Evolutionary conservation across 2,888 invertebrate species (phyloP), one percentile per base, ranked within the genome.

Genomic region (Stramonita haemastoma): DNA sequence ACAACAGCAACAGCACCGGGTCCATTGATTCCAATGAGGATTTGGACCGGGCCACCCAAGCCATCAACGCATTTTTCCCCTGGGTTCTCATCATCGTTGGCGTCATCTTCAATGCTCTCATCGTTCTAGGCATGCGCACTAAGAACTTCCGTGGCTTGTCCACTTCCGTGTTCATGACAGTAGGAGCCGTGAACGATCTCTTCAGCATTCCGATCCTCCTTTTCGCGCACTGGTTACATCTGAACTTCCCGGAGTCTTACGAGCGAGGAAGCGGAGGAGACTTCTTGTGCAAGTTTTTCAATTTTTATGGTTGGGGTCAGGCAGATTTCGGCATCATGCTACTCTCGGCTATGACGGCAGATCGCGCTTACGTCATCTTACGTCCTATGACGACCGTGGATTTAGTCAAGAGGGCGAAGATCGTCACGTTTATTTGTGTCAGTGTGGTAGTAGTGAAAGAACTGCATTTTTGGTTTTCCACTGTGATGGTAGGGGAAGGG

Each of bases 281-380:
- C 85, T 73, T 91, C n/a, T 92, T 94, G 92, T 94, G 94, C 89
- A 93, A 93, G 88, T 93, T 94, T 87, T 92, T 94, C 73, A 93
- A 93, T 83, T 94, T 94, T 87, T 94, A 93, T 89, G 94, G 94
- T 15, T 93, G 92, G 91, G 92, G 93, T 46, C 93, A 93, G 86
- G 93, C 92, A 83, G 94, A 94, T 90, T 90, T 93, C 26, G 93
- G 93, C 29, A 93, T 94, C 34, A 87, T 94, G 17, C 90, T 94
- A 46, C 93, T 93, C 4, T 91, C 93, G 0, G 91, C 92, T 0
- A 94, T 94, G 94, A 94, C 93, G 6, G 92, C 93, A 8, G 94
- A 94, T 57, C 91, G 94, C 17, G 94, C 94, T 0, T 90, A 93
- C 70, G 94, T 92, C 29, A 93, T 94, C n/a, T 92, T 90, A 5